phyloP scores from a whole-genome alignment of 1,140 invertebrate genomes.

The Brachionus manjavacas region DNA sequence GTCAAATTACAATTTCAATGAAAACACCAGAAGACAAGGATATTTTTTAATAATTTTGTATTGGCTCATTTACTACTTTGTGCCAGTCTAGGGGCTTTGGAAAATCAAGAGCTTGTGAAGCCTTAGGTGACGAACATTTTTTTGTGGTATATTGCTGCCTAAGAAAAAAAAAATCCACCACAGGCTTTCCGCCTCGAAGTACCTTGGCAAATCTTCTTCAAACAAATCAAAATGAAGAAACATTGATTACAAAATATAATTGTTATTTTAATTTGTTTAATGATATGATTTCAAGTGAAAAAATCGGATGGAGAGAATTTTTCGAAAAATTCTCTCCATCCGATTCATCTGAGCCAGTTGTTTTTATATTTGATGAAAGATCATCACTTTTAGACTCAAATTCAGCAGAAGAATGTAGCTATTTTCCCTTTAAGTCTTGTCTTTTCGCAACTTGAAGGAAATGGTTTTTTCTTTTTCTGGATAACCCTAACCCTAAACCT shows the following conservation, averaged over 20 bases:
- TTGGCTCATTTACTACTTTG: neutral
- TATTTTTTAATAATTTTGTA: too few species aligned
- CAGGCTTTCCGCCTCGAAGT: neutral
- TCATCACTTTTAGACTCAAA: neutral
- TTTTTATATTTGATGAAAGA: neutral
- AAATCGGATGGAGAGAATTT: neutral
- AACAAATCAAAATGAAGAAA: neutral
- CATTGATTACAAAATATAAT: neutral
- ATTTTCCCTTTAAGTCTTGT: neutral
- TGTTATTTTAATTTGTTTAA: neutral
- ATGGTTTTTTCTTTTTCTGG: neutral
- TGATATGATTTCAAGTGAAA: neutral
- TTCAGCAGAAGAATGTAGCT: neutral
- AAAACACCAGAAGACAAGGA: neutral
- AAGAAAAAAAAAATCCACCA: neutral
- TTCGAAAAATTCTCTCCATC: too few species aligned
- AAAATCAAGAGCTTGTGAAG: neutral
- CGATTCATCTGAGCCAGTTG: neutral
- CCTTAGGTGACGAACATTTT: neutral
- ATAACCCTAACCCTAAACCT: too few species aligned
- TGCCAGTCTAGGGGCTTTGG: neutral
- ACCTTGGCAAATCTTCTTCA: neutral
- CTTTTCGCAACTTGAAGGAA: neutral
- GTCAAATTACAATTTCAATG: too few species aligned
- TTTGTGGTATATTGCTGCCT: neutral